Evolutionary conservation across 2,797 vertebrate species (phyloP).

Genomic region (Pseudomugil tenellus): DNA sequence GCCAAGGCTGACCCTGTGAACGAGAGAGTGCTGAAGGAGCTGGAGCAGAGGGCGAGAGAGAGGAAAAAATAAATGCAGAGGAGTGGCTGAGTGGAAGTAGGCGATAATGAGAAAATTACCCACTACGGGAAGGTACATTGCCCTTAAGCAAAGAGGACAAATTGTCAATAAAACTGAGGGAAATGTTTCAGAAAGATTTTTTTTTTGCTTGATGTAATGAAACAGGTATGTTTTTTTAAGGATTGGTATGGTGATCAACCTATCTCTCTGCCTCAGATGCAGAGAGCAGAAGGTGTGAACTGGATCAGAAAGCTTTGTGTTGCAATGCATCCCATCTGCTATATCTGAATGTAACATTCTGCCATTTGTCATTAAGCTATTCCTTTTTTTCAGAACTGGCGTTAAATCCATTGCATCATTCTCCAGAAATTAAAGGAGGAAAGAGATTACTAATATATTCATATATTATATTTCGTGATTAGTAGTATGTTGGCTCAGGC

Average conservation of each 20-base stretch:
- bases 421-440: conserved; percentile 7
- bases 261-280: conserved; percentile 48
- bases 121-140: conserved; percentile 26
- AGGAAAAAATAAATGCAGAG: conserved; percentile 44
- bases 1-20: conserved; percentile 80
- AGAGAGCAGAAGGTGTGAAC: conserved; percentile 59
- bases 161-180: conserved; percentile 29
- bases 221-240: conserved; percentile 24
- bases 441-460: not conserved
- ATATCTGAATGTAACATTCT: conserved; percentile 57
- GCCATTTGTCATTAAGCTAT: conserved; percentile 60
- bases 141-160: conserved; percentile 33
- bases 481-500: conserved; percentile 4
- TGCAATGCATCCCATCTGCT: conserved; percentile 66
- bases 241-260: conserved; percentile 39
- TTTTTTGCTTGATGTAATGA: conserved; percentile 12
- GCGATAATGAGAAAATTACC: conserved; percentile 48
- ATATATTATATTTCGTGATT: not conserved
- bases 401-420: conserved; percentile 6
- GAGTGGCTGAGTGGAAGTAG: conserved; percentile 19
- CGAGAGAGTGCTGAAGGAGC: conserved; percentile 75
- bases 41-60: conserved; percentile 78
- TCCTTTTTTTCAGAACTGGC: conserved; percentile 16
- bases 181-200: conserved; percentile 15
- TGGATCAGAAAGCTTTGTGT: conserved; percentile 38